A percentile compares a stretch with the other conserved stretches of the same genome.
Conservation (phyloP, 2,888 invertebrate genomes). For the Ceraclea dissimilis region DNA sequence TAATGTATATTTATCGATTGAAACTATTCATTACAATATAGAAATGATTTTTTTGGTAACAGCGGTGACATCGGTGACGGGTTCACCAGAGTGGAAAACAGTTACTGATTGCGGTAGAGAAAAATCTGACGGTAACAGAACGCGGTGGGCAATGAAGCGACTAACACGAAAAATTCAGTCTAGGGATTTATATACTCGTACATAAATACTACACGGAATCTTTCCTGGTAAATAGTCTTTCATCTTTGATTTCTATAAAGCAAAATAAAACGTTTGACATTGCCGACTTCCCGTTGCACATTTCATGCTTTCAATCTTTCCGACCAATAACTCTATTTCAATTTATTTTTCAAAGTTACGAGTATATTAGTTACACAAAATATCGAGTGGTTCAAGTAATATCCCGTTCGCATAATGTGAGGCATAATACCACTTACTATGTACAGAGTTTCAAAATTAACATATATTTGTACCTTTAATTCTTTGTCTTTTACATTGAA, state of each 20-base stretch:
- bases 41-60: neutral
- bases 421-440: no score
- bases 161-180: slow-evolving; percentile 1
- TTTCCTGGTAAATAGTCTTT: neutral
- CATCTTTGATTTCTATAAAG: neutral
- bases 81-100: slow-evolving; percentile 4
- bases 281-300: neutral
- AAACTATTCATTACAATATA: neutral
- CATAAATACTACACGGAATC: neutral
- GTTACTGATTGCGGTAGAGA: slow-evolving; percentile 4
- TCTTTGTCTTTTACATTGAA: no score
- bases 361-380: no score
- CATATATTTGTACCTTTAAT: no score
- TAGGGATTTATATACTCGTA: neutral
- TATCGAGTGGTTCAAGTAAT: no score
- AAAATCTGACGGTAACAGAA: slow-evolving; percentile 3
- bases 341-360: no score
- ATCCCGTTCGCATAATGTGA: no score
- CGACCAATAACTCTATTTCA: neutral
- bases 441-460: no score
- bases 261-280: neutral
- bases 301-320: neutral
- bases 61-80: neutral
- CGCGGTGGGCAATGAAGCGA: slow-evolving; percentile 7
- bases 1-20: no score